Percentiles rank a stretch among this genome's conserved stretches.
Conservation (phyloP, 2,113 vertebrate genomes). For the Vireo altiloquus region DNA sequence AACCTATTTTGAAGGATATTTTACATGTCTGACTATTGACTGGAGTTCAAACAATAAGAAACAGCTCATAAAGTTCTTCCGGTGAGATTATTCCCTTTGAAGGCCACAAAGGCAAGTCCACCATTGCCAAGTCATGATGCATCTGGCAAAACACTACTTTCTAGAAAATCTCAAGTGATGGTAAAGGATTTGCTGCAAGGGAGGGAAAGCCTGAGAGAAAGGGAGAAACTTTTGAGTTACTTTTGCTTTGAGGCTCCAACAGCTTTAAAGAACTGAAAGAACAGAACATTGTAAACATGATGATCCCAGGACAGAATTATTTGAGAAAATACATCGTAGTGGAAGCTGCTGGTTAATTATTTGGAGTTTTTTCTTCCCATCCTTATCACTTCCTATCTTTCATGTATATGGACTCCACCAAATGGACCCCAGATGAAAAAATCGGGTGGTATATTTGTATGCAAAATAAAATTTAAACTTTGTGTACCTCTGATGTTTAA, state of each 20-base stretch:
- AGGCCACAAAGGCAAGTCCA: not conserved
- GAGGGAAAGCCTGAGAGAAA: not conserved
- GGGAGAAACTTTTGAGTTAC: not conserved
- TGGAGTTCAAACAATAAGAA: not conserved
- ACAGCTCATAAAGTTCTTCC: not conserved
- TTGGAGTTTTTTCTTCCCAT: not conserved
- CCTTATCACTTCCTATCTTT: not conserved
- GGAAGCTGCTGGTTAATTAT: not conserved
- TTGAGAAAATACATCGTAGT: not conserved
- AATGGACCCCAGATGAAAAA: slow-evolving; percentile 2
- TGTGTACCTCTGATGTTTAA: not conserved
- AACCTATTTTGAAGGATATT: not conserved
- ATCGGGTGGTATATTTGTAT: not conserved
- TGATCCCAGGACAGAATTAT: not conserved
- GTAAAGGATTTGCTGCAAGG: not conserved
- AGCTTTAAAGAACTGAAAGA: not conserved
- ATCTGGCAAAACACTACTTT: not conserved
- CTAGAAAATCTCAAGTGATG: not conserved
- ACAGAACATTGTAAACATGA: not conserved
- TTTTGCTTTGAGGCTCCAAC: not conserved
- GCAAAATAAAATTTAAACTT: not conserved
- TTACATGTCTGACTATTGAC: not conserved
- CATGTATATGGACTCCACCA: not conserved
- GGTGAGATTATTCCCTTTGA: not conserved
- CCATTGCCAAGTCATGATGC: not conserved